phyloP scores from a whole-genome alignment of 2,888 invertebrate species.

The Boloria selene region DNA sequence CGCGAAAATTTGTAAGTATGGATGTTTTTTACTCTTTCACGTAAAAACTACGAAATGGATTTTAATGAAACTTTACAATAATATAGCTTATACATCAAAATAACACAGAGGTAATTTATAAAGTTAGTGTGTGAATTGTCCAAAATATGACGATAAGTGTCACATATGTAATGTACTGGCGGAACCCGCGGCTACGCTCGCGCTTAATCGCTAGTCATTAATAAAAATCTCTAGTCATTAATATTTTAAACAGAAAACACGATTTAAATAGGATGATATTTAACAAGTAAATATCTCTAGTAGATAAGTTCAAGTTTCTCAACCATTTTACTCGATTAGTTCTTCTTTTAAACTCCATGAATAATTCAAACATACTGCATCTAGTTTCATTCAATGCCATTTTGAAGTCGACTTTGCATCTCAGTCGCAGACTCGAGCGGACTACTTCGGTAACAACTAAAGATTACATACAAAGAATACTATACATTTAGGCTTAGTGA shows the following conservation, averaged over 20 bases:
- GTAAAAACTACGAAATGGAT: too few species aligned
- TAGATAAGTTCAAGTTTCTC: constrained; percentile 28
- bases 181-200: too few species aligned
- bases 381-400: constrained; percentile 33
- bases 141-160: too few species aligned
- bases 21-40: too few species aligned
- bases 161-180: too few species aligned
- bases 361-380: constrained; percentile 37
- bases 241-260: neutral
- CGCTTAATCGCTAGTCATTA: too few species aligned
- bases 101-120: too few species aligned
- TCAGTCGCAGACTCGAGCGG: constrained; percentile 13
- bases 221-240: too few species aligned
- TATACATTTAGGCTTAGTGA: neutral
- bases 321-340: constrained; percentile 39
- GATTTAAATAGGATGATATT: constrained; percentile 7
- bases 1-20: too few species aligned
- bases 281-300: constrained; percentile 27
- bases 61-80: too few species aligned
- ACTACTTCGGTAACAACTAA: constrained; percentile 26
- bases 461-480: constrained; percentile 17
- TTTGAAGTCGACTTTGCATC: constrained; percentile 33
- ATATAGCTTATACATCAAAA: too few species aligned
- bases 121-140: too few species aligned
- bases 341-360: constrained; percentile 38